Evolutionary conservation across 92 coral and sea anemone genomes (phyloP).

Genomic region (Micromussa lordhowensis): DNA sequence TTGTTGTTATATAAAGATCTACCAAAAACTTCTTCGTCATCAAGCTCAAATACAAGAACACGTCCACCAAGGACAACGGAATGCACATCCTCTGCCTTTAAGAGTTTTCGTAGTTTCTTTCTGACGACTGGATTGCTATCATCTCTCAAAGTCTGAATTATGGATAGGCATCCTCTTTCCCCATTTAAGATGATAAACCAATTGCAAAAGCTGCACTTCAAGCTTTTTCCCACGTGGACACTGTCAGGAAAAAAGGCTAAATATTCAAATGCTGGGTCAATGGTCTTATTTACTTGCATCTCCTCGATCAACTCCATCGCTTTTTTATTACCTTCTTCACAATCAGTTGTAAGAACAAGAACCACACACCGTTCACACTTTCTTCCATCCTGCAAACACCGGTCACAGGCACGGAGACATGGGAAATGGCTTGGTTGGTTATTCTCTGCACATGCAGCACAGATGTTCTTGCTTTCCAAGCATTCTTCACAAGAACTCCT

Average conservation of each 20-base stretch:
- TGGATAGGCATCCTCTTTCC: conserved; percentile 26
- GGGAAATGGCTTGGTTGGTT: conserved; percentile 41
- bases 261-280: conserved; percentile 8
- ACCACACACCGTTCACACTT: conserved; percentile 23
- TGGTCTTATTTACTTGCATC: conserved; percentile 27
- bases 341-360: conserved; percentile 24
- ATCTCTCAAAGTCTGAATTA: conserved; percentile 54
- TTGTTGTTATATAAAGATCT: too few species aligned
- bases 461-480: conserved; percentile 4
- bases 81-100: conserved; percentile 56
- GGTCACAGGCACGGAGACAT: conserved; percentile 12
- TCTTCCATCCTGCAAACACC: background rate
- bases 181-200: conserved; percentile 56
- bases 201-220: conserved; percentile 64
- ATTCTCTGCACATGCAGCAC: conserved; percentile 25
- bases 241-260: conserved; percentile 55
- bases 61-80: too few species aligned
- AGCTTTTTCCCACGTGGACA: conserved; percentile 64
- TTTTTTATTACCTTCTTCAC: conserved; percentile 33
- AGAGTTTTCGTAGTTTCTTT: conserved; percentile 30
- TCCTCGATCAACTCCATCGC: conserved; percentile 16
- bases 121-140: conserved; percentile 50
- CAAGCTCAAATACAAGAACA: too few species aligned
- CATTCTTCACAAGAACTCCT: conserved; percentile 40
- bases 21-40: too few species aligned